phyloP scores from a whole-genome alignment of 1,140 invertebrate genomes.

The Brachionus sp. region DNA sequence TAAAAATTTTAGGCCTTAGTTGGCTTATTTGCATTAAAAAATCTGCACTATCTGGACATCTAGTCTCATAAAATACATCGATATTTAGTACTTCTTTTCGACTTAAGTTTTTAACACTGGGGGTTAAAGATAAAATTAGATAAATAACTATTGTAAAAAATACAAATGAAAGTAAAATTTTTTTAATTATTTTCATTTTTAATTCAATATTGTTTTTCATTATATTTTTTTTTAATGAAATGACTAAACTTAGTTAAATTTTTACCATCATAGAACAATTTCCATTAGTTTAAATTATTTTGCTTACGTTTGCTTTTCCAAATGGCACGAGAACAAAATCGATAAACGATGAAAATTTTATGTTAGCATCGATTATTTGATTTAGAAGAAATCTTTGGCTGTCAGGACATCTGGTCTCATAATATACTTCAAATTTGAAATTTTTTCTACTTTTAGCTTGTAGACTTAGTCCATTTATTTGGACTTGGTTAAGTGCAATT shows the following conservation, averaged over 20 bases:
- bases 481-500: not conserved
- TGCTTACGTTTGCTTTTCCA: slow-evolving; percentile 40
- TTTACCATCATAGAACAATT: not conserved
- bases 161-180: not conserved
- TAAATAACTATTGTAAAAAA: not conserved
- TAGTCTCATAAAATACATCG: slow-evolving; percentile 24
- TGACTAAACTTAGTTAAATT: not conserved
- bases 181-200: slow-evolving; percentile 23
- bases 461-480: not conserved
- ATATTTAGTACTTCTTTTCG: not conserved
- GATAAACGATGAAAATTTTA: slow-evolving; percentile 14
- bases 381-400: not conserved
- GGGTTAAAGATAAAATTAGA: not conserved
- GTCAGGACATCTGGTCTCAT: slow-evolving; percentile 41
- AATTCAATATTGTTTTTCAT: not conserved
- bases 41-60: slow-evolving; percentile 38
- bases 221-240: not conserved
- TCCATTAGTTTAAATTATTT: not conserved
- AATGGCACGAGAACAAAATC: slow-evolving; percentile 11
- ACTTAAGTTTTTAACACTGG: too few relatives aligned
- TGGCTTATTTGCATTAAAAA: not conserved
- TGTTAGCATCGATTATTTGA: not conserved
- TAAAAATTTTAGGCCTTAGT: not conserved
- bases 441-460: not conserved
- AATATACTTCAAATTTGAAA: slow-evolving; percentile 18